Evolutionary conservation across 2,888 invertebrate species (phyloP), one percentile per base, ranked within the genome.

Genomic region (Temnothorax unifasciatus): DNA sequence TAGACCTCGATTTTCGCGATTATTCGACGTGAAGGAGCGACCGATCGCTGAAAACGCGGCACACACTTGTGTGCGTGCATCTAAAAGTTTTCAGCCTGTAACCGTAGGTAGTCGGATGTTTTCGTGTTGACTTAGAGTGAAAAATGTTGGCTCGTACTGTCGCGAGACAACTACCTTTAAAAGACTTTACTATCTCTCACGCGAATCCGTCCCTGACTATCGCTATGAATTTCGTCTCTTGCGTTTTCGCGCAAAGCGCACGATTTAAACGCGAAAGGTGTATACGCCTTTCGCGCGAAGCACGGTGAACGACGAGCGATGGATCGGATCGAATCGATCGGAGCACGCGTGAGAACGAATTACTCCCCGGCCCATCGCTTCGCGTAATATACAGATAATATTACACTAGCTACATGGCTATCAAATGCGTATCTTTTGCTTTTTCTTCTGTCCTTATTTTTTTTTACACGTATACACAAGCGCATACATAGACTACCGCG

Each of bases 351-450:
- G 82, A 82, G 74, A 82, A 85, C 81, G 64, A 76, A 81, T 69
- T 76, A 75, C 68, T 64, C 84, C 84, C 79, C 79, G 84, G 79
- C 64, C 84, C 79, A 81, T 83, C 83, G 75, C 68, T 69, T 41
- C 59, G 83, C 82, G 86, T 90, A 87, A 87, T 85, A 85, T 90
- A 90, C 90, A 90, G 84, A 90, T 88, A 90, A 87, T 90, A 84
- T 90, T 90, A 90, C 89, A 89, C 85, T 90, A 87, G 84, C 90
- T 90, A 90, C 86, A 87, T 84, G 84, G 69, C 79, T 84, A 88
- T 79, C 87, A 89, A 79, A 86, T 89, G 85, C 85, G 81, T 85
- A 81, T 86, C 86, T 69, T 69, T 59, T 79, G 34, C n/a, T 69
- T 54, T 47, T 47, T 57, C 57, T 38, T 44, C 8, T 66, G 13